Percentiles rank a stretch among this genome's conserved stretches.
phyloP scores from a whole-genome alignment of 2,797 vertebrate species.

The Clarias pachynema region DNA sequence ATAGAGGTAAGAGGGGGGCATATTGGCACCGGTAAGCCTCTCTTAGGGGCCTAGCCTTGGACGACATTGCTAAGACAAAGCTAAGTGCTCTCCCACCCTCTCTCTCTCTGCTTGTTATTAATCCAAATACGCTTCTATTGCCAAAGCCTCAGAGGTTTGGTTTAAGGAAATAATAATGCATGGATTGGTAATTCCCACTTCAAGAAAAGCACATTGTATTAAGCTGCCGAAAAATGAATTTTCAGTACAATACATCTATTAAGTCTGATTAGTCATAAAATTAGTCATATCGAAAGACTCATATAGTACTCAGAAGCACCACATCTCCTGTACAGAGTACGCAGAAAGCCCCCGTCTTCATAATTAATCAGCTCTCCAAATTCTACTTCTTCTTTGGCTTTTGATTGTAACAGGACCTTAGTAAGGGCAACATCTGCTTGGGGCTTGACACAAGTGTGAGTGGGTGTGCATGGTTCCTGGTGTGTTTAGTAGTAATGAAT shows the following conservation, averaged over 20 bases:
- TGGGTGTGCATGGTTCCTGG: slow-evolving; percentile 21
- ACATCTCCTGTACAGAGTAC: slow-evolving; percentile 52
- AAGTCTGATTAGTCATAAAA: slow-evolving; percentile 55
- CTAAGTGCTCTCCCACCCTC: slow-evolving; percentile 41
- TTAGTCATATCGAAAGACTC: slow-evolving; percentile 51
- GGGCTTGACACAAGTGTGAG: slow-evolving; percentile 58
- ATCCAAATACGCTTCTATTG: slow-evolving; percentile 56
- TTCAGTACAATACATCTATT: slow-evolving; percentile 33
- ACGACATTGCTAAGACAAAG: slow-evolving; percentile 42
- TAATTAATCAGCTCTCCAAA: slow-evolving; percentile 73
- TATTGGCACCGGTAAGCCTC: slow-evolving; percentile 41
- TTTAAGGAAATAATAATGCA: slow-evolving; percentile 53
- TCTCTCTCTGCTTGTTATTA: slow-evolving; percentile 61
- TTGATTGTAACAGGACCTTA: slow-evolving; percentile 66
- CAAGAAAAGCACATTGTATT: not conserved
- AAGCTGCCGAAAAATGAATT: slow-evolving; percentile 26
- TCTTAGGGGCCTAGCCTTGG: slow-evolving; percentile 41
- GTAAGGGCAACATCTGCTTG: slow-evolving; percentile 70
- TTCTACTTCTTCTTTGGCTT: slow-evolving; percentile 64
- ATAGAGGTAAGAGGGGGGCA: slow-evolving; percentile 37
- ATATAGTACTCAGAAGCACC: slow-evolving; percentile 50
- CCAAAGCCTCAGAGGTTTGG: slow-evolving; percentile 59
- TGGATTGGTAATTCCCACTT: slow-evolving; percentile 21
- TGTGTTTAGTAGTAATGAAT: slow-evolving; percentile 18
- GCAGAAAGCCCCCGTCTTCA: slow-evolving; percentile 60